Conservation (phyloP, 1,140 invertebrate species). For the Caerostris darwini region DNA sequence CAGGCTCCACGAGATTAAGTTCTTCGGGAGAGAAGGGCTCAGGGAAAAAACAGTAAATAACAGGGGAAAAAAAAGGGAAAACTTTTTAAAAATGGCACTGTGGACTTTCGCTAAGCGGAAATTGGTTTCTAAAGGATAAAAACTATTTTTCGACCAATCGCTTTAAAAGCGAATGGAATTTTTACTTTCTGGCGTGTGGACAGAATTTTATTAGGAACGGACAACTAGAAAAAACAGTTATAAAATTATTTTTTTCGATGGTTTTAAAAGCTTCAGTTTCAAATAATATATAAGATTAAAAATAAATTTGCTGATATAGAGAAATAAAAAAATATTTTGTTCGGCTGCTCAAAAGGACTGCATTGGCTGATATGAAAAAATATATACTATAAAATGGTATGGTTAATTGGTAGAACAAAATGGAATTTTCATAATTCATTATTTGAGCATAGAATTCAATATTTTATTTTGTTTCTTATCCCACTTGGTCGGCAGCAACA, state of each 20-base stretch:
- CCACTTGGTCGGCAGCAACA: too few relatives aligned
- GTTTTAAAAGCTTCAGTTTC: background rate
- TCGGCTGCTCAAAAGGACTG: too few relatives aligned
- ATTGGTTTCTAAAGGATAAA: constrained; percentile 30
- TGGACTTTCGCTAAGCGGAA: background rate
- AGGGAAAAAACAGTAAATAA: background rate
- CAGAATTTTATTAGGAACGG: constrained; percentile 9
- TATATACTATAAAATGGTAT: too few relatives aligned
- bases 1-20: background rate
- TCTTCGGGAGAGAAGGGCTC: background rate
- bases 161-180: background rate
- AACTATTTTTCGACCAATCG: constrained; percentile 1
- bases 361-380: too few relatives aligned
- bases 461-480: too few relatives aligned
- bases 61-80: background rate
- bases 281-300: background rate
- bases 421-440: too few relatives aligned
- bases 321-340: too few relatives aligned
- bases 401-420: too few relatives aligned
- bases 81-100: background rate
- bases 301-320: background rate
- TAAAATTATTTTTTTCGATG: background rate
- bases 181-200: background rate
- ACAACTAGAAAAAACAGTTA: background rate
- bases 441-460: too few relatives aligned